A percentile compares a stretch with the other conserved stretches of the same genome.
Evolutionary conservation across 2,797 vertebrate species (phyloP).

Genomic region (Hippocampus kuda): DNA sequence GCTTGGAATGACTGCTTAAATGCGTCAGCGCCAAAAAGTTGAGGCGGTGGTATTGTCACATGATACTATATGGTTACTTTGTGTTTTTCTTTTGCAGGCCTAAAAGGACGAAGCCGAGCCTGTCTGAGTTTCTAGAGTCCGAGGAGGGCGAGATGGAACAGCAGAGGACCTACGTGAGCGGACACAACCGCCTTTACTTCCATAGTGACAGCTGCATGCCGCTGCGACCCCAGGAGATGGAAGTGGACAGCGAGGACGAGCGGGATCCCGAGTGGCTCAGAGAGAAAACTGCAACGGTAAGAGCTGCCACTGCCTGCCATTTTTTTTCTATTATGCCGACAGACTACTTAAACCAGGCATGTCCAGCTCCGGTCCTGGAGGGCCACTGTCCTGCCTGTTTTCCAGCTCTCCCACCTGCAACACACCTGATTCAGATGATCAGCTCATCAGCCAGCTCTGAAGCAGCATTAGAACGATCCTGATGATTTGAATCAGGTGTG

Average conservation of each 20-base stretch:
- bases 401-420: too few species aligned
- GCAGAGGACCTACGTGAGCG: constrained; percentile 91
- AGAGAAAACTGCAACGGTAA: constrained; percentile 94
- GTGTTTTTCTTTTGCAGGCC: constrained; percentile 65
- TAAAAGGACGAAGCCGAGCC: constrained; percentile 92
- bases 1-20: not conserved
- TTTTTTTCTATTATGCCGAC: not conserved
- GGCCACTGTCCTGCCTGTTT: too few species aligned
- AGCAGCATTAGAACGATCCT: too few species aligned
- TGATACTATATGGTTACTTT: not conserved
- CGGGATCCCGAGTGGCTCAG: constrained; percentile 93
- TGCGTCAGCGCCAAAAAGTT: not conserved
- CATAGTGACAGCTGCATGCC: constrained; percentile 98
- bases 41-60: not conserved
- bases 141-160: constrained; percentile 95
- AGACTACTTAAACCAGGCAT: not conserved
- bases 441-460: too few species aligned
- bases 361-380: too few species aligned
- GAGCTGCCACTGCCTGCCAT: not conserved
- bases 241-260: constrained; percentile 95
- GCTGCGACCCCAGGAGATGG: constrained; percentile 96
- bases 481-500: too few species aligned
- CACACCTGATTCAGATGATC: too few species aligned
- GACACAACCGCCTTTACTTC: constrained; percentile 97
- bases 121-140: constrained; percentile 94